Base-by-base conservation (phyloP, 2,113 vertebrate species). In the Struthidea cinerea region DNA sequence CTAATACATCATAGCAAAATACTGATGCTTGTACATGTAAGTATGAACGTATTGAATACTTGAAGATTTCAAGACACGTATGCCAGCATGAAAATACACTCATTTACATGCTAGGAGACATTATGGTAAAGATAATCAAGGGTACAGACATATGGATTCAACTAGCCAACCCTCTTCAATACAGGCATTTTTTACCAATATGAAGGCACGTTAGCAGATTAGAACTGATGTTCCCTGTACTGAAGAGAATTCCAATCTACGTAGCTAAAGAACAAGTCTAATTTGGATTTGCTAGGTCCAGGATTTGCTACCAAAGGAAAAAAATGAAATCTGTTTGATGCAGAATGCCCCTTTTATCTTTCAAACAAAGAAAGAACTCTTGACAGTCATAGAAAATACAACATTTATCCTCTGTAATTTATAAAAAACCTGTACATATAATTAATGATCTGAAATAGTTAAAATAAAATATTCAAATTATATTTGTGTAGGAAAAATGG, bases 391-490 rank as follows among this genome's bases (percentile, higher is more conserved):
- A 75, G 90, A 94, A 91, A 57, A 88, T 74, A 33, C 85, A 86
- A 53, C 23, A 90, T 89, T 94, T 92, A 56, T 74, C 5, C 49
- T 67, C 69, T 90, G 55, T 61, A 92, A 93, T 97, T 93, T 97
- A 79, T 81, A 93, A 96, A 97, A 84, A 57, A 59, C 69, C 32
- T 90, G 37, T 84, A 93, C 78, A 93, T 95, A 90, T 84, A 96
- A 71, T 95, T 97, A 96, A 91, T 94, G 89, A 97, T 96, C 89
- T 97, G 78, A 93, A 96, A 96, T 97, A 93, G 97, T 97, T 96
- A 96, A 97, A 98, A 97, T 95, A 95, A 97, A 96, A 90, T 91
- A 97, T 94, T 91, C 50, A 80, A 84, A 95, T 93, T 97, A 83
- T 90, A 97, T 97, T 96, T 94, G 73, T 96, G 91, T 91, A 95